phyloP scores from a whole-genome alignment of 2,888 invertebrate species.

The Aphodius granarius region DNA sequence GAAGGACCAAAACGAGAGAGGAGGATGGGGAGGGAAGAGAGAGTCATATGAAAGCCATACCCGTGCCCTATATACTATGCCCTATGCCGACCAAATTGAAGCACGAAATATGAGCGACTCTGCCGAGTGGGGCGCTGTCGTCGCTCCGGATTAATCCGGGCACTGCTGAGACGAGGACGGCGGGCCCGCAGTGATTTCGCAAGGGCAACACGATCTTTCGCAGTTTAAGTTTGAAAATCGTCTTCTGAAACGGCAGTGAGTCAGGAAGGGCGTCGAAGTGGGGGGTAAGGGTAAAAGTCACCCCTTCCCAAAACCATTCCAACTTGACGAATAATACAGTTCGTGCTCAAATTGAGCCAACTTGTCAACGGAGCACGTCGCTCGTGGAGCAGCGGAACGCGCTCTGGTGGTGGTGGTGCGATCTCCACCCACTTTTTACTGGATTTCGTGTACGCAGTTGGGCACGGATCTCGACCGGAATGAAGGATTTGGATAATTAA shows the following conservation, averaged over 20 bases:
- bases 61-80: neutral
- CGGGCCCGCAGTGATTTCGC: constrained; percentile 28
- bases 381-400: constrained; percentile 13
- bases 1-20: constrained; percentile 4
- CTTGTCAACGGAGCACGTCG: constrained; percentile 38
- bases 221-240: constrained; percentile 34
- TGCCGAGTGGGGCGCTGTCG: constrained; percentile 12
- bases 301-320: constrained; percentile 25
- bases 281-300: neutral
- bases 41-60: constrained; percentile 24
- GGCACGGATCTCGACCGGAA: constrained; percentile 33
- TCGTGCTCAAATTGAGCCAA: constrained; percentile 42
- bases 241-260: constrained; percentile 9
- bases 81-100: constrained; percentile 16
- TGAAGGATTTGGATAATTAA: constrained; percentile 36
- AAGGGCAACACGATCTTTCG: constrained; percentile 33
- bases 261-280: constrained; percentile 7
- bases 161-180: neutral
- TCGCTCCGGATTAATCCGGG: constrained; percentile 30
- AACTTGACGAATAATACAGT: constrained; percentile 38
- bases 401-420: constrained; percentile 12
- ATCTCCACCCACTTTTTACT: constrained; percentile 21
- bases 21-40: neutral
- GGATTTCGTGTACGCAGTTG: constrained; percentile 18
- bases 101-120: constrained; percentile 20